Evolutionary conservation across 2,888 invertebrate species (phyloP).

Genomic region (Drosophila incognita): DNA sequence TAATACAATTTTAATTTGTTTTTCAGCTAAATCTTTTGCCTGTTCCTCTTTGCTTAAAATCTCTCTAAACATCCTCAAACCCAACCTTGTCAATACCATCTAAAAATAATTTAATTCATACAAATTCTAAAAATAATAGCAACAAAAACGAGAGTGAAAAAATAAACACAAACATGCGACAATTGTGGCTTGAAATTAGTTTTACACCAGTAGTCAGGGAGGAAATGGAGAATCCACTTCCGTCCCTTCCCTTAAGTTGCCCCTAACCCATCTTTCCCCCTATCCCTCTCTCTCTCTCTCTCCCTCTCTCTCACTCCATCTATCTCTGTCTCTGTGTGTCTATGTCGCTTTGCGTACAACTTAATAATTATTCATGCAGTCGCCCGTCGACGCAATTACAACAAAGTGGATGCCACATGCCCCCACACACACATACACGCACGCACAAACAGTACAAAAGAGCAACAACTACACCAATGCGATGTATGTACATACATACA

Average conservation of each 20-base stretch:
- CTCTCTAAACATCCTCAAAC: neutral
- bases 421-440: constrained; percentile 42
- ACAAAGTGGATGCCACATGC: constrained; percentile 80
- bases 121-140: constrained; percentile 49
- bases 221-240: constrained; percentile 33
- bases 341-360: constrained; percentile 48
- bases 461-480: constrained; percentile 37
- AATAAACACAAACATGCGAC: constrained; percentile 32
- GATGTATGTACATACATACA: constrained; percentile 9
- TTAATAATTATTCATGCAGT: constrained; percentile 82
- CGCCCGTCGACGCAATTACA: constrained; percentile 71
- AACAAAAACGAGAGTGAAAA: constrained; percentile 9
- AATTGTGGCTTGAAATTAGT: constrained; percentile 34
- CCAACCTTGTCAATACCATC: constrained; percentile 18
- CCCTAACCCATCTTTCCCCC: neutral
- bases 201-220: constrained; percentile 11
- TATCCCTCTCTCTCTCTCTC: neutral
- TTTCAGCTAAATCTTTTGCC: neutral
- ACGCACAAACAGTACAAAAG: constrained; percentile 40
- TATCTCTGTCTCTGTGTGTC: neutral
- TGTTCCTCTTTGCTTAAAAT: neutral
- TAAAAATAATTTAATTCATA: constrained; percentile 58
- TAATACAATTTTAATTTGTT: neutral
- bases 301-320: neutral
- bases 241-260: constrained; percentile 16